phyloP scores from a whole-genome alignment of 2,113 vertebrate genomes.

The Nymphicus hollandicus region DNA sequence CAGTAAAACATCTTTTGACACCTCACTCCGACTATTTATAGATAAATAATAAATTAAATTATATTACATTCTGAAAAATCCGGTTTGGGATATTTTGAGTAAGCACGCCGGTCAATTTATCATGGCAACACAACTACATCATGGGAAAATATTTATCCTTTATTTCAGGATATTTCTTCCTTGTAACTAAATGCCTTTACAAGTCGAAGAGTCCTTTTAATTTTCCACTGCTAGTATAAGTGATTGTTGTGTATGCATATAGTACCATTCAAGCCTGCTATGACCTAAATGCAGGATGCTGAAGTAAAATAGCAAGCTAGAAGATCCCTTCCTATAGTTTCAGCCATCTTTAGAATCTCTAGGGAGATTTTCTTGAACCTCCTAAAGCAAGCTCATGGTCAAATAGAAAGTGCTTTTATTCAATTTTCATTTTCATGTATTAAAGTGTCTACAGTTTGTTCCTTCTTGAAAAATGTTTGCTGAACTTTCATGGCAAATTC shows the following conservation, averaged over 20 bases:
- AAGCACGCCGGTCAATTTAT: background rate
- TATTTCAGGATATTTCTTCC: background rate
- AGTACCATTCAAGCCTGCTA: background rate
- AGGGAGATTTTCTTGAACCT: background rate
- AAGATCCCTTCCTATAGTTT: background rate
- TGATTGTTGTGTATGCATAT: accelerated
- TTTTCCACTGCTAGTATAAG: background rate
- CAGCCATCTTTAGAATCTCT: background rate
- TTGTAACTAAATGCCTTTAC: background rate
- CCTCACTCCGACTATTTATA: background rate
- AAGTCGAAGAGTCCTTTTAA: background rate
- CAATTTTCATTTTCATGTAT: background rate
- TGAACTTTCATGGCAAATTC: background rate
- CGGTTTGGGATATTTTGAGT: background rate
- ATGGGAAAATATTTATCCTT: background rate
- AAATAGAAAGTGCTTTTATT: background rate
- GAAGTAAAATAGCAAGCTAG: background rate
- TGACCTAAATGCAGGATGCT: background rate
- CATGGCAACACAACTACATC: background rate
- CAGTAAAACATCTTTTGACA: background rate
- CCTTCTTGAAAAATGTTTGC: background rate
- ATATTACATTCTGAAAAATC: background rate
- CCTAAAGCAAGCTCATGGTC: background rate
- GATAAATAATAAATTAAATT: background rate
- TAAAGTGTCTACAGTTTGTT: background rate